These are phyloP conservation scores for Sylvicola fuscatus DNA, from an alignment of 2,888 invertebrate genomes.

Conservation along the genomic window DNA sequence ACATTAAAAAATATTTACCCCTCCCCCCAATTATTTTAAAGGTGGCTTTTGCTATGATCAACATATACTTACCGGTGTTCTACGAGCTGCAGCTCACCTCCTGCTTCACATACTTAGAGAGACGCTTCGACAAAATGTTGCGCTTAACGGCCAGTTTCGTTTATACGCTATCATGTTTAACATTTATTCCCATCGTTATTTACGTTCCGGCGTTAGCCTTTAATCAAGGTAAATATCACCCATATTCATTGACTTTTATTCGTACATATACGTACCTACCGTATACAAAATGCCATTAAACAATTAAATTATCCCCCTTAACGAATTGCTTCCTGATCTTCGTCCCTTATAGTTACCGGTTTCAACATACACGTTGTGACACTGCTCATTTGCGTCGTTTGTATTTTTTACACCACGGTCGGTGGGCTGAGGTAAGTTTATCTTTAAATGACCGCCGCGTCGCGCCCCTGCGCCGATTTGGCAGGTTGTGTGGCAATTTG, in stretches of 20 bases:
- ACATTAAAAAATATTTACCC: no score
- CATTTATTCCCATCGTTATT: conserved; percentile 20
- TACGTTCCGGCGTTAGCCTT: conserved; percentile 27
- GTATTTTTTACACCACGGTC: conserved; percentile 55
- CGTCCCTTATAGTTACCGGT: conserved; percentile 24
- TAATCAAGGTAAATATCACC: conserved; percentile 13
- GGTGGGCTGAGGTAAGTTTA: conserved; percentile 21
- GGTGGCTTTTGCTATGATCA: conserved; percentile 11
- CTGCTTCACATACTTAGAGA: conserved; percentile 21
- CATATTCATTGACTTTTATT: no score
- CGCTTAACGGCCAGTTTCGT: conserved; percentile 15
- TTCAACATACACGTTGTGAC: conserved; percentile 33
- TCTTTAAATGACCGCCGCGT: no score
- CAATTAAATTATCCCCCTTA: neutral
- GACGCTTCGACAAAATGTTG: conserved; percentile 16
- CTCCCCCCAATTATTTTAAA: conserved; percentile 1
- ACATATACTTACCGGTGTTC: conserved; percentile 28
- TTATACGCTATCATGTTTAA: conserved; percentile 14
- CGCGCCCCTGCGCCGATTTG: no score
- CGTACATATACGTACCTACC: no score
- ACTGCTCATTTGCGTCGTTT: conserved; percentile 43
- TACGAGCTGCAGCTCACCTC: conserved; percentile 25
- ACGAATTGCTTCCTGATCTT: conserved; percentile 1
- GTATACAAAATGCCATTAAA: neutral
- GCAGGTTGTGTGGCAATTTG: no score